phyloP scores from a whole-genome alignment of 2,113 vertebrate species.

The Sphyrna mokarran region DNA sequence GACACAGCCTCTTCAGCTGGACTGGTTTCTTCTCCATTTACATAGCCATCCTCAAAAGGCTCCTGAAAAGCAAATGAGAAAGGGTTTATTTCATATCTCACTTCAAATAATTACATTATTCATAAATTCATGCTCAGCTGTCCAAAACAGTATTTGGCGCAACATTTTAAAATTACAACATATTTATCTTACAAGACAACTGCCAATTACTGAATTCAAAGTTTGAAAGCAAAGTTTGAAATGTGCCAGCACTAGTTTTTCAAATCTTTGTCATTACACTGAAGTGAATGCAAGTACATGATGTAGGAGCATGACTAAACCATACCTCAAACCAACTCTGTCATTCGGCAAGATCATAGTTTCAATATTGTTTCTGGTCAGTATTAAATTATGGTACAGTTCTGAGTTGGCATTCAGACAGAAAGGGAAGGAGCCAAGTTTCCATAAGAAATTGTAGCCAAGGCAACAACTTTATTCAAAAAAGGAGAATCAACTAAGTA shows the following conservation, averaged over 20 bases:
- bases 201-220: neutral
- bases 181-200: neutral
- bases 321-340: neutral
- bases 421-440: neutral
- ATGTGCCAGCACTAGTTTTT: neutral
- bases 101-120: neutral
- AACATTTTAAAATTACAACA: neutral
- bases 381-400: neutral
- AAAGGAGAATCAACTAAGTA: neutral
- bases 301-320: neutral
- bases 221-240: neutral
- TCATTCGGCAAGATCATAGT: neutral
- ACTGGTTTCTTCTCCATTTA: constrained; percentile 87
- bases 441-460: neutral
- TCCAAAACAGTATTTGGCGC: neutral
- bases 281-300: neutral
- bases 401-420: neutral
- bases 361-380: neutral
- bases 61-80: constrained; percentile 58
- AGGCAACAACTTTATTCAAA: neutral
- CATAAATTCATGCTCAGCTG: neutral
- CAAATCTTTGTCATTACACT: neutral
- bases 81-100: neutral
- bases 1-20: constrained; percentile 79
- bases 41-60: constrained; percentile 92